Evolutionary conservation across 1,140 invertebrate species (phyloP), one percentile per base, ranked within the genome.

Genomic region (Euura saliciscinereae): DNA sequence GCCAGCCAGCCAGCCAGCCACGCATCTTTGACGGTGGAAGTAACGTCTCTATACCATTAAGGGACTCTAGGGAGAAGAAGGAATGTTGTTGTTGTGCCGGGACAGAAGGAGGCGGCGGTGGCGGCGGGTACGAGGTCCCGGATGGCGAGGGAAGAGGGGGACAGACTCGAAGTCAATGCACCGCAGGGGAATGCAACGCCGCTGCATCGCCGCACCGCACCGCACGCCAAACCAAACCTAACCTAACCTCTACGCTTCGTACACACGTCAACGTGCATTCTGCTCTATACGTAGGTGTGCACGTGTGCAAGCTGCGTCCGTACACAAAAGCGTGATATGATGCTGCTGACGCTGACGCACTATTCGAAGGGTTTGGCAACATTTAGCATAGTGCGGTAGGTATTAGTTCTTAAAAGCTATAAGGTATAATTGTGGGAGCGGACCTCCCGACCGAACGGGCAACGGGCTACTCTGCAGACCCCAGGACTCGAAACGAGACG

Each of bases 71-170:
- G 78, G 51, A 59, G 82, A 81, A 71, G 77, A 80, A 84, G 84
- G 84, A 85, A 85, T 85, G 83, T 83, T 85, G 84, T 84, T 83
- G 84, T 85, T 85, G 84, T 84, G 82, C 78, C 80, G 80, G 79
- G 78, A 82, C 77, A 59, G 77, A 70, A 74, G 66, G 6, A 59
- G 51, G 51, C 51, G 51, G 51, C 3, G 51, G 51, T 3, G 3
- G 51, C 28, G 28, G 28, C 1, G 28, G 28, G 28, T 28, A 28
- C 28, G 28, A 28, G 28, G 28, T 28, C 28, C 28, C 28, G 28
- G 28, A 67, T 28, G 28, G 28, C 28, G 28, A 28, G 28, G 28
- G 28, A 28, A 28, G 69, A 72, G 71, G 75, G 74, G 79, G 45
- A 80, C 77, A 78, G 78, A 77, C 75, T 75, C 75, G 77, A 81